A percentile compares a stretch with the other conserved stretches of the same genome.
These are phyloP conservation scores for Aporophyla lueneburgensis DNA, from an alignment of 2,888 invertebrate species.

Conservation along the genomic window DNA sequence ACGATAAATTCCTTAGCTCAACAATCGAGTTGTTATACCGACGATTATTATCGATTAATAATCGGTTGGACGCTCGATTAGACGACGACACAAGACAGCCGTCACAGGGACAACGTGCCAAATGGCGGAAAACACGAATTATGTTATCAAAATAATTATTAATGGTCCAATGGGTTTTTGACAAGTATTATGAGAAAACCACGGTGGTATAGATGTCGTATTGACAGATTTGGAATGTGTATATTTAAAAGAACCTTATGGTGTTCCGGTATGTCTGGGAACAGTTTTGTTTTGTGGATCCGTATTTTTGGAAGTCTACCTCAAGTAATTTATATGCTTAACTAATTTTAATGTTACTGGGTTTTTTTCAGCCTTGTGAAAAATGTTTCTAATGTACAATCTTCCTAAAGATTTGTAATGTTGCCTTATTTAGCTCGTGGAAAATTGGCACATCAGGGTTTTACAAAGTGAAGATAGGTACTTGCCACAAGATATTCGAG, in stretches of 20 bases:
- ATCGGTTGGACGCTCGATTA: constrained; percentile 73
- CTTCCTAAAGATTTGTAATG: background rate
- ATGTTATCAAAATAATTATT: constrained; percentile 78
- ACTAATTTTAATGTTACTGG: too few relatives aligned
- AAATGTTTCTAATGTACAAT: background rate
- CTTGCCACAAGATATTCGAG: background rate
- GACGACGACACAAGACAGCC: constrained; percentile 67
- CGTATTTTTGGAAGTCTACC: background rate
- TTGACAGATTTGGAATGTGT: constrained; percentile 49
- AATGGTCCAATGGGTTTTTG: constrained; percentile 68
- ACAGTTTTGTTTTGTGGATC: background rate
- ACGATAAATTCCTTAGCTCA: constrained; percentile 57
- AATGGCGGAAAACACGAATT: constrained; percentile 80
- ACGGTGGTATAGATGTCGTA: constrained; percentile 50
- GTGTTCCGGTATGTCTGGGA: background rate
- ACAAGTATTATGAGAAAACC: constrained; percentile 69
- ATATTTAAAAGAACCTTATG: constrained; percentile 27
- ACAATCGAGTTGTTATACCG: constrained; percentile 70
- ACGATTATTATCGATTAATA: constrained; percentile 77
- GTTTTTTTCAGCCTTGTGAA: background rate
- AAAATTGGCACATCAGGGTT: background rate
- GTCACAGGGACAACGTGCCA: constrained; percentile 66
- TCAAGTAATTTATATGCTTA: background rate
- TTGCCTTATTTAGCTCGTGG: background rate
- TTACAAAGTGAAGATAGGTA: too few relatives aligned